phyloP scores from a whole-genome alignment of 2,113 vertebrate species.

The Ascaphus truei region DNA sequence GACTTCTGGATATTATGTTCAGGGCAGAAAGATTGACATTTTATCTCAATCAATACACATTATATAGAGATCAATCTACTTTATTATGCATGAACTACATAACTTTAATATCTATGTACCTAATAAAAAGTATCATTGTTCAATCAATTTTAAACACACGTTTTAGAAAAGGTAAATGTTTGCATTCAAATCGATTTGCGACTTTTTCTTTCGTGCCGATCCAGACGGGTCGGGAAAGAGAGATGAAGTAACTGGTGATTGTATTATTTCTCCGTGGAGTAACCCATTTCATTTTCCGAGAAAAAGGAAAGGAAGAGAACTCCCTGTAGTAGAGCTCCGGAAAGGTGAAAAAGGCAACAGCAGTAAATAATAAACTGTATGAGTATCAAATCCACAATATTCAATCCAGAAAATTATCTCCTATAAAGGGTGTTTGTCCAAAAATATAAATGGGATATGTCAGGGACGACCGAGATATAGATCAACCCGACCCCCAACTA shows the following conservation, averaged over 20 bases:
- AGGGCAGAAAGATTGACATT: slow-evolving; percentile 56
- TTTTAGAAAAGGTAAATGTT: slow-evolving; percentile 18
- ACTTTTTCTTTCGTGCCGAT: background rate
- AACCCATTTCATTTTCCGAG: no score
- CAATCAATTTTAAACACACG: slow-evolving; percentile 11
- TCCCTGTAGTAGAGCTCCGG: no score
- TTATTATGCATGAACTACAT: slow-evolving; percentile 38
- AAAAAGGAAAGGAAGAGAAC: no score
- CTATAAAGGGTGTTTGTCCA: no score
- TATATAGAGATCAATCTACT: slow-evolving; percentile 66
- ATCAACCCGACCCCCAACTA: no score
- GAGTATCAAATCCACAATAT: no score
- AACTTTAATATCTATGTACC: slow-evolving; percentile 6
- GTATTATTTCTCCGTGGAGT: no score
- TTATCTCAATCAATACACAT: slow-evolving; percentile 59
- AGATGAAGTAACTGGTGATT: slow-evolving; percentile 3
- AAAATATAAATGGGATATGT: no score
- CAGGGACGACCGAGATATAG: no score
- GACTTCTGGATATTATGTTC: slow-evolving; percentile 51
- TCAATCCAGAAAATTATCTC: no score
- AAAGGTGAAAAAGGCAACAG: no score
- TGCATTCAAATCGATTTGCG: slow-evolving; percentile 1
- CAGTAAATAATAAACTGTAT: no score
- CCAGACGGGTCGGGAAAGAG: background rate
- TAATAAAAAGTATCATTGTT: background rate